Evolutionary conservation across 2,797 vertebrate species (phyloP), one percentile per base, ranked within the genome.

Genomic region (Pseudopleuronectes americanus): DNA sequence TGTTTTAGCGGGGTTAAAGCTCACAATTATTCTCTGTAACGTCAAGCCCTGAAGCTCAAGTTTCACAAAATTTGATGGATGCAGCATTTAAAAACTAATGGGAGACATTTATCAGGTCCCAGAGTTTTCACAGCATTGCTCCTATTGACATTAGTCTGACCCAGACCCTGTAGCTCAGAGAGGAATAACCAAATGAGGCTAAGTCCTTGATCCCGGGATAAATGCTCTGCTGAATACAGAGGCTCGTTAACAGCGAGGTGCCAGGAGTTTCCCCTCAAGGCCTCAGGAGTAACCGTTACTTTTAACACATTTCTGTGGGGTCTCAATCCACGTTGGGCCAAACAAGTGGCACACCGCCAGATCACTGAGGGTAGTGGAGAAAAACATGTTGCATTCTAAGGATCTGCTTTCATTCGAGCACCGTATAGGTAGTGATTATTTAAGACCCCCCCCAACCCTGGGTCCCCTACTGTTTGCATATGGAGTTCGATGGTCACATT

Each of bases 161-260:
- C 57, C 26, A 56, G 69, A 66, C 64, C 47, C 22, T 77, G 52
- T 21, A 64, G 62, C 81, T 82, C 58, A 81, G 68, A 80, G 80
- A 69, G 41, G 61, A 72, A 51, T 65, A 60, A 60, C 72, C 55
- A 76, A 83, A 80, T 76, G 62, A 85, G 76, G 57, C 59, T 58
- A 74, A 77, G 60, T 57, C 79, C 76, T 81, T 88, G 80, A 91
- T 87, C 84, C 80, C 19, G 59, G 85, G 85, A 83, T 87, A 81
- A 89, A 83, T 62, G 55, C 67, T 69, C 24, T 48, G 57, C 36
- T 79, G 76, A 85, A 71, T 83, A 83, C 76, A 83, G 84, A 85
- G 74, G 69, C 71, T 86, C 64, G 69, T 92, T 90, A 86, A 77
- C 66, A 2, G 19, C 2, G 48, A 80, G 79, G 83, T 85, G 83